Evolutionary conservation across 2,797 vertebrate genomes (phyloP).

Genomic region (Ctenopoma kingsleyae): DNA sequence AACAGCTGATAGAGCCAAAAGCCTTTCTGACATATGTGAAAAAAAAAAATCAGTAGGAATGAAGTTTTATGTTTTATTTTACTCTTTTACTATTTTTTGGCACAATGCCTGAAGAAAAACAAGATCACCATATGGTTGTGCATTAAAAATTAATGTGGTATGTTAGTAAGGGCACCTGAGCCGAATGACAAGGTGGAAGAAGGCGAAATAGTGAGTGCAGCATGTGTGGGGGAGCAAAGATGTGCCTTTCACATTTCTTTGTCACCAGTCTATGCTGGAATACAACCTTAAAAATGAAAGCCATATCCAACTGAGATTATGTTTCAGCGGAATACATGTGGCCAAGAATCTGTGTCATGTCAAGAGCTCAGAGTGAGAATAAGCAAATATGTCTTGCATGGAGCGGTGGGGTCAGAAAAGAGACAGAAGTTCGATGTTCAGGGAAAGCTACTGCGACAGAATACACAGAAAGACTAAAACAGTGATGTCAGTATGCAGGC

Average conservation of each 20-base stretch:
- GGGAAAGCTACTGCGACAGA: slow-evolving; percentile 16
- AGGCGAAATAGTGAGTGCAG: slow-evolving; percentile 48
- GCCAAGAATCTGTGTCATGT: slow-evolving; percentile 40
- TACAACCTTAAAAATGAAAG: slow-evolving; percentile 43
- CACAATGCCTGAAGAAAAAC: slow-evolving; percentile 67
- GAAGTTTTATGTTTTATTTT: slow-evolving; percentile 51
- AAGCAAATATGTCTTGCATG: slow-evolving; percentile 44
- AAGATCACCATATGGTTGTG: slow-evolving; percentile 72
- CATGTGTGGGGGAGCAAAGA: slow-evolving; percentile 24
- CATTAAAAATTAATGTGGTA: slow-evolving; percentile 79
- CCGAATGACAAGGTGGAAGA: slow-evolving; percentile 63
- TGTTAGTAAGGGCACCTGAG: slow-evolving; percentile 65
- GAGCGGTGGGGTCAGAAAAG: slow-evolving; percentile 31
- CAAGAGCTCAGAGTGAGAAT: slow-evolving; percentile 45
- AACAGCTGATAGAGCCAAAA: slow-evolving; percentile 43
- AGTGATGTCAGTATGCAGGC: slow-evolving; percentile 38
- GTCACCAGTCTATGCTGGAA: slow-evolving; percentile 39
- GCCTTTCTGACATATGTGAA: slow-evolving; percentile 38
- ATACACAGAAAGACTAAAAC: slow-evolving; percentile 25
- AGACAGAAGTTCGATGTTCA: slow-evolving; percentile 32
- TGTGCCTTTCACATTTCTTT: slow-evolving; percentile 24
- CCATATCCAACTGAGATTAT: slow-evolving; percentile 19
- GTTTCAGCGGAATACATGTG: slow-evolving; percentile 28
- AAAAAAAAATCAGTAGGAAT: slow-evolving; percentile 41
- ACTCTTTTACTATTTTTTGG: slow-evolving; percentile 57